Conservation (phyloP, 2,888 invertebrate species). For the Cacoxenus indagator region DNA sequence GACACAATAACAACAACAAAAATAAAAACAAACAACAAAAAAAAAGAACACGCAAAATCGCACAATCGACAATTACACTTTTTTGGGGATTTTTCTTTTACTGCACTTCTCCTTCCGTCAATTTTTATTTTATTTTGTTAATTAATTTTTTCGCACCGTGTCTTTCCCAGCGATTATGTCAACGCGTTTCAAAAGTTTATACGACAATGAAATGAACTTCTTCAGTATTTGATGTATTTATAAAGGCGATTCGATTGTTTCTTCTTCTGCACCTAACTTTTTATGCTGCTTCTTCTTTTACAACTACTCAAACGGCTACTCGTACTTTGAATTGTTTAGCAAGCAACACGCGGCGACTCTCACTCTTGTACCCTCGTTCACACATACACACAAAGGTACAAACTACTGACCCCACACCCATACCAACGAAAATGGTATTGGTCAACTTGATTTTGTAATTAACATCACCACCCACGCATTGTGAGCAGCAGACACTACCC, state of each 20-base stretch:
- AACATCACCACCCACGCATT: too few relatives aligned
- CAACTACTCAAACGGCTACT: not conserved
- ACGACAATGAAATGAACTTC: conserved; percentile 68
- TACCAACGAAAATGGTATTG: too few relatives aligned
- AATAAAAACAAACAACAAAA: not conserved
- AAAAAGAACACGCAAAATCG: too few relatives aligned
- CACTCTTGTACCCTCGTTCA: too few relatives aligned
- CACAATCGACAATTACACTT: too few relatives aligned
- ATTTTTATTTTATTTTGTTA: not conserved
- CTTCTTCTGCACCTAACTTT: not conserved
- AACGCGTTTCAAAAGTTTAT: conserved; percentile 54
- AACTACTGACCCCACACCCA: too few relatives aligned
- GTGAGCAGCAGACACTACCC: too few relatives aligned
- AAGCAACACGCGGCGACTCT: too few relatives aligned
- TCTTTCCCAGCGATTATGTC: conserved; percentile 46
- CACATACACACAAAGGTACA: too few relatives aligned
- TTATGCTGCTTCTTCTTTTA: not conserved
- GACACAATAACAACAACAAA: not conserved
- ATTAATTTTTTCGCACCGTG: not conserved
- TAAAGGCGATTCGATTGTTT: conserved; percentile 66
- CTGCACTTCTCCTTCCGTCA: conserved; percentile 44
- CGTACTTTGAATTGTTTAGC: too few relatives aligned
- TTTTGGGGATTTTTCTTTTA: too few relatives aligned
- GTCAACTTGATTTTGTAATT: too few relatives aligned
- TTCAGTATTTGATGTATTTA: conserved; percentile 68